A percentile compares a stretch with the other conserved stretches of the same genome.
Conservation (phyloP, 2,888 invertebrate genomes). For the Leptura quadrifasciata region DNA sequence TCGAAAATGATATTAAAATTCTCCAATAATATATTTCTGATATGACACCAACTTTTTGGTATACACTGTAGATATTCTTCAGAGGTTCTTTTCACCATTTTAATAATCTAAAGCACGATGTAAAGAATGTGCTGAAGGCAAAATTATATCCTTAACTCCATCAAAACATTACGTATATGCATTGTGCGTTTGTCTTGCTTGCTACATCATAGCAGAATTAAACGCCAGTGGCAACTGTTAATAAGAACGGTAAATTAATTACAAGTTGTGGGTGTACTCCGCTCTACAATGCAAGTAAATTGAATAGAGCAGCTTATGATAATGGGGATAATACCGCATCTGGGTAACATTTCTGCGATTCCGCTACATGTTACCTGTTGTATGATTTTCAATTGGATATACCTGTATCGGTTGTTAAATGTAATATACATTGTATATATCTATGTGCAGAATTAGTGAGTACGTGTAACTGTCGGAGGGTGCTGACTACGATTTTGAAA, state of each 20-base stretch:
- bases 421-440: neutral
- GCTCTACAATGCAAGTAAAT: constrained; percentile 39
- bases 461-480: too few species aligned
- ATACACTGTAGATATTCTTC: neutral
- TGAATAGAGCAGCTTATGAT: constrained; percentile 43
- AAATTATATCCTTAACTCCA: constrained; percentile 10
- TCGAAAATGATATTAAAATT: too few species aligned
- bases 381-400: constrained; percentile 11
- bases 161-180: constrained; percentile 17
- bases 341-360: constrained; percentile 36
- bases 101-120: too few species aligned
- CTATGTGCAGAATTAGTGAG: too few species aligned
- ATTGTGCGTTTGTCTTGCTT: constrained; percentile 17
- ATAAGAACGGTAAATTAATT: constrained; percentile 47
- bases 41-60: too few species aligned
- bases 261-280: constrained; percentile 44
- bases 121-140: constrained; percentile 3
- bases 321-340: constrained; percentile 45
- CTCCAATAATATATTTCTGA: too few species aligned
- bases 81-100: neutral
- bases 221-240: constrained; percentile 44
- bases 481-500: too few species aligned
- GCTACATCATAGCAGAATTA: constrained; percentile 20
- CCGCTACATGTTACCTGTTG: constrained; percentile 15
- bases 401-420: constrained; percentile 19